Conservation (phyloP, 2,797 vertebrate genomes). For the Macropodus opercularis region DNA sequence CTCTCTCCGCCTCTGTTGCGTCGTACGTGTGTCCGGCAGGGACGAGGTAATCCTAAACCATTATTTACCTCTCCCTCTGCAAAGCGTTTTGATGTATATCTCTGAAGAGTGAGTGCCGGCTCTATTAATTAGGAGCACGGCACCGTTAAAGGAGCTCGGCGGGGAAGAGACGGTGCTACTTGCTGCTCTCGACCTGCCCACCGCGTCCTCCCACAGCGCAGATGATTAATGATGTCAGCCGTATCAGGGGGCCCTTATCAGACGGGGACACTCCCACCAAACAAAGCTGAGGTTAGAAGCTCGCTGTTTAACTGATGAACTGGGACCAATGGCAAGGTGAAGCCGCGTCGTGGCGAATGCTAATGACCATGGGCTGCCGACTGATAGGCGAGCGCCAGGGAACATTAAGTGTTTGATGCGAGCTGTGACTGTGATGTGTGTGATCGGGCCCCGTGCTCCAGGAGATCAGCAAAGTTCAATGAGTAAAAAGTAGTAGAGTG, state of each 20-base stretch:
- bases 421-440: constrained; percentile 4
- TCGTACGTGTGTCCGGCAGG: constrained; percentile 9
- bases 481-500: neutral
- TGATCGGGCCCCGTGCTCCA: neutral
- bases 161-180: constrained; percentile 52
- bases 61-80: constrained; percentile 50
- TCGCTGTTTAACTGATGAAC: constrained; percentile 75
- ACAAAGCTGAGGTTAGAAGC: constrained; percentile 73
- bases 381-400: constrained; percentile 17
- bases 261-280: constrained; percentile 69
- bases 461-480: neutral
- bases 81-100: constrained; percentile 50
- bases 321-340: constrained; percentile 55
- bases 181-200: constrained; percentile 60
- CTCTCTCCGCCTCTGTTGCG: constrained; percentile 4
- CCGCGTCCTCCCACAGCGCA: constrained; percentile 66
- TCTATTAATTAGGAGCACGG: constrained; percentile 68
- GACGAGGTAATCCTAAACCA: constrained; percentile 32
- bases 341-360: constrained; percentile 55
- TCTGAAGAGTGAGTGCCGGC: constrained; percentile 43
- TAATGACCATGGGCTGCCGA: constrained; percentile 59
- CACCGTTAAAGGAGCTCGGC: constrained; percentile 57
- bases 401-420: constrained; percentile 32
- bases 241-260: constrained; percentile 75
- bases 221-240: constrained; percentile 79